Base-by-base conservation (phyloP, 2,113 vertebrate species). In the Cottus gobio region DNA sequence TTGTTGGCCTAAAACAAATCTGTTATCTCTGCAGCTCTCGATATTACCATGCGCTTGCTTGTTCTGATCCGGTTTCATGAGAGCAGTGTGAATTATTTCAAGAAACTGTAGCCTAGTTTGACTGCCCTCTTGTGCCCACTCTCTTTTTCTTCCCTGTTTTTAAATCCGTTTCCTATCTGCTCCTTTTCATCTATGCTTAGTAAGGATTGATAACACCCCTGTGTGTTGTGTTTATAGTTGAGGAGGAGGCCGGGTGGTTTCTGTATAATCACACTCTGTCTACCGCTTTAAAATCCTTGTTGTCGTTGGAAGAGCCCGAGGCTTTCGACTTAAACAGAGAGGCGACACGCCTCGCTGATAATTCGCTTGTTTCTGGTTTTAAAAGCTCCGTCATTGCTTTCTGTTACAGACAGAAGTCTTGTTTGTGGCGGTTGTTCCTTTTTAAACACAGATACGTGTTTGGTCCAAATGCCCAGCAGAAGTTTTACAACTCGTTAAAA, bases 241-340 rank as follows among this genome's bases (percentile, higher is more conserved):
- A 85, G 81, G 85, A 85, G 83, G 86, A 71, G 85, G 22, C 42
- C 1, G 64, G 70, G 48, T 72, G 37, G 61, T 63, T 77, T 46
- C 75, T 50, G 76, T 50, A 22, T 74, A 80, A 85, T 89, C 52
- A 0, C 69, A 22, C 75, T 74, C 65, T 80, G 74, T 90, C 87
- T 91, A 80, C 89, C 78, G 75, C 44, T 36, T 75, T 81, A 75
- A 74, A 85, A 46, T 82, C 69, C 74, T 76, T 84, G 85, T 92
- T 89, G 79, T 84, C 83, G 52, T 31, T 82, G 66, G 54, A 76
- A 69, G 71, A 79, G 72, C 60, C 68, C 24, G 5, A 77, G 36
- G 81, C 34, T 64, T 31, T 67, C 31, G 2, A 30, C 71, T 77
- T 75, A 61, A 82, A 71, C 58, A 0, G 0, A 34, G 70, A 84